Base-by-base conservation (phyloP, 2,888 invertebrate genomes). In the Troides aeacus region DNA sequence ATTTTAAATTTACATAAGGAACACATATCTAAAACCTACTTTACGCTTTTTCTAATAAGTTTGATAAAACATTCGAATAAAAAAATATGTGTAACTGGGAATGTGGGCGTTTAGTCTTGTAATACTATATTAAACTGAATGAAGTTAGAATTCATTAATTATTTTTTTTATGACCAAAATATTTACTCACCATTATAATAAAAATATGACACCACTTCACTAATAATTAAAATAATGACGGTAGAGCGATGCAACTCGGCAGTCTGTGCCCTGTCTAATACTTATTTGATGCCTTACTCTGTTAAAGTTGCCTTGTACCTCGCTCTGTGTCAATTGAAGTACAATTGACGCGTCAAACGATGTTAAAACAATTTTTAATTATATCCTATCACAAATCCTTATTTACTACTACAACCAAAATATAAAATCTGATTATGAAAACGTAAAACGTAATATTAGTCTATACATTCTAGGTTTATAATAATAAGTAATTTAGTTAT, bases 311-410 rank as follows among this genome's bases (percentile, higher is more conserved):
- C 73, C 74, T 74, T 80, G 82, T 78, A 72, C 75, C 72, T 76
- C 75, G 73, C 74, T 76, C 76, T 76, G 77, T 81, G 81, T 71
- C 80, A 84, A 86, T 84, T 85, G 78, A 76, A 77, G 75, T 77
- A 82, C 79, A 84, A 82, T 83, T 77, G 78, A 73, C 69, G 72
- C 70, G 70, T 72, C 68, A 70, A 72, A 69, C 69, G 64, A 67
- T 61, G 57, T 59, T 63, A 72, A 46, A 36, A 57, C 50, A 62
- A 60, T 65, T 68, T 21, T 69, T 36, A n/a, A 64, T 71, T 62
- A 71, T 71, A 36, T 10, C 15, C 64, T 69, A 70, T 72, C 66
- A 70, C 62, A 42, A 42, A 17, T 21, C 24, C 46, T 65, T 59
- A 59, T 59, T 39, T 64, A 56, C 18, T n/a, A 36, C 30, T 36